Base-by-base conservation (phyloP, 2,797 vertebrate genomes). In the Sebastolobus altivelis region DNA sequence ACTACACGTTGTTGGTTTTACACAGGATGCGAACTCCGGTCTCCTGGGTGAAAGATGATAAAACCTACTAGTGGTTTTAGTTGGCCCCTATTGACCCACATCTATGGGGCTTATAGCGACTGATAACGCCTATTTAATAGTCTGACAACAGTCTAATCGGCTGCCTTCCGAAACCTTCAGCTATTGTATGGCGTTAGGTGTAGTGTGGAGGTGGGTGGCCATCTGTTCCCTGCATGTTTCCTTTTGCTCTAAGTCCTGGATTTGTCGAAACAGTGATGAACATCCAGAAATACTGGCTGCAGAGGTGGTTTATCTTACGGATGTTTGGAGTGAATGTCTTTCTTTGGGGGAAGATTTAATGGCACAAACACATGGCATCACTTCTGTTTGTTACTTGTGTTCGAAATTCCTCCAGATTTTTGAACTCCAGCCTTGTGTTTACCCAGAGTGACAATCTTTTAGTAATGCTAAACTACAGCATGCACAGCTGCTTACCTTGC, bases 211-310 rank as follows among this genome's bases (percentile, higher is more conserved):
- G 82, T 81, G 81, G 82, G 79, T 67, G 77, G 75, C 83, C 91
- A 91, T 93, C 90, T 94, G 91, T 89, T 91, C 68, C 81, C 81
- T 72, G 72, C 78, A 79, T 83, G 69, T 81, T 66, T 72, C 69
- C 18, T 70, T 81, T 85, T 84, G 46, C 77, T 80, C 33, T 71
- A 70, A 80, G 71, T 72, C 63, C 66, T 4, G 1, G 14, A n/a
- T 68, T 35, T 67, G 60, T 56, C 22, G 8, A 16, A 22, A 27
- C n/a, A n/a, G 27, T 13, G 37, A 59, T 65, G 68, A 68, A 25
- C 40, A 61, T 35, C 16, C 40, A 60, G 35, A 63, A 43, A 20
- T 5, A 31, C 58, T 20, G 29, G 4, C 67, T 31, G 3, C 29
- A 60, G 18, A 56, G 2, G 31, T 35, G 14, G 54, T 11, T 63